Conservation (phyloP, 2,797 vertebrate genomes). For the Trachurus trachurus region DNA sequence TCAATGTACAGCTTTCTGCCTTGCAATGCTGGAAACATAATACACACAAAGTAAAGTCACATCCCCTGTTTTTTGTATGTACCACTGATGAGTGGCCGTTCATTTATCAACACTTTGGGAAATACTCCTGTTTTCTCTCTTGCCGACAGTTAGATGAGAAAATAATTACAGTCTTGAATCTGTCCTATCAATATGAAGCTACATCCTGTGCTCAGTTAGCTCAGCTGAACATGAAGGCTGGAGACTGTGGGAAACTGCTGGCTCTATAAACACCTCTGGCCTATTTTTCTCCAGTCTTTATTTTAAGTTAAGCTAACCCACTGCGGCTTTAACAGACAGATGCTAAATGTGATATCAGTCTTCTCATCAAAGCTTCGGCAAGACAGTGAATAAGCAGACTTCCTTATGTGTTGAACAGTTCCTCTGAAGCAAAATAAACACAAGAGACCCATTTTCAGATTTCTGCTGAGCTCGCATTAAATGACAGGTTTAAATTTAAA, state of each 20-base stretch:
- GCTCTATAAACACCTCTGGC: not conserved
- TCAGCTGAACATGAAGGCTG: conserved; percentile 10
- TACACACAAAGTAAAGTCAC: conserved; percentile 4
- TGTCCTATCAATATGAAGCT: conserved; percentile 1
- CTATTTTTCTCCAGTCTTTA: not conserved
- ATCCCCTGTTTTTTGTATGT: not conserved
- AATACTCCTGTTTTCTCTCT: not conserved
- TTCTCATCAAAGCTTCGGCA: not conserved
- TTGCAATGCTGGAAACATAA: conserved; percentile 31
- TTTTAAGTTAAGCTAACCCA: conserved; percentile 25
- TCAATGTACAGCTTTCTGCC: conserved; percentile 30
- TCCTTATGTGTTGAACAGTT: conserved; percentile 10
- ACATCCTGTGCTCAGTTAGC: not conserved
- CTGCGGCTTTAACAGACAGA: not conserved
- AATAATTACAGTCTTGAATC: not conserved
- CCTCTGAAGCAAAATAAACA: conserved; percentile 9
- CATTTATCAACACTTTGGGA: not conserved
- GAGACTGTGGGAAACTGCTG: not conserved
- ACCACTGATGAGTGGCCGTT: not conserved
- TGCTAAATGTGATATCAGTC: not conserved
- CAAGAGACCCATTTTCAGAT: not conserved
- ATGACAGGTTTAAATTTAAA: conserved; percentile 14
- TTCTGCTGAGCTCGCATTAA: conserved; percentile 25
- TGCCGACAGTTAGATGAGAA: conserved; percentile 3
- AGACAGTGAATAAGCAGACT: not conserved